These are phyloP conservation scores for Scatophagus argus DNA, from an alignment of 2,113 vertebrate species.

Conservation along the genomic window DNA sequence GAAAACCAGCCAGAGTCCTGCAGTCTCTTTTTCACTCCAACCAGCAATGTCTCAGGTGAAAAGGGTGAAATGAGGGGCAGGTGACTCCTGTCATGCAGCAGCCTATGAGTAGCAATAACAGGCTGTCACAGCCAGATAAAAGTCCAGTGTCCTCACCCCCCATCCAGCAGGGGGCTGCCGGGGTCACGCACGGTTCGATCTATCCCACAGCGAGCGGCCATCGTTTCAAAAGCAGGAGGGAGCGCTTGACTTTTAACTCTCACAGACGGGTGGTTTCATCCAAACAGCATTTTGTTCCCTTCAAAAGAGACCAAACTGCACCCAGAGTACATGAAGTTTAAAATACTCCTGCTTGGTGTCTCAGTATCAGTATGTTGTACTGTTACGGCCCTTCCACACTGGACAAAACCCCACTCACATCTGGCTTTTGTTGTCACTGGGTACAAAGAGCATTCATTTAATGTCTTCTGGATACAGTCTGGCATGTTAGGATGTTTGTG, in stretches of 20 bases:
- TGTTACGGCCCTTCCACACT: too few species aligned
- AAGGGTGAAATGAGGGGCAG: background rate
- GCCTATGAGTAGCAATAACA: constrained; percentile 4
- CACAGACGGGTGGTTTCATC: background rate
- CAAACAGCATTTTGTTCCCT: background rate
- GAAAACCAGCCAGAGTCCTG: background rate
- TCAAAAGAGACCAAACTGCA: background rate
- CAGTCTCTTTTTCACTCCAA: background rate
- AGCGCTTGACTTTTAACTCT: constrained; percentile 22
- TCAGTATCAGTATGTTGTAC: too few species aligned
- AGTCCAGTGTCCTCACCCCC: background rate
- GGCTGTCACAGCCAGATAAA: constrained; percentile 21
- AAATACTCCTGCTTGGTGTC: background rate
- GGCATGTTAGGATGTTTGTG: too few species aligned
- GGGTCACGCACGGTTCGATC: constrained; percentile 13
- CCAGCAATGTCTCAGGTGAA: background rate
- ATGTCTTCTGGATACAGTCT: too few species aligned
- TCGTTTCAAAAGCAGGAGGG: constrained; percentile 42
- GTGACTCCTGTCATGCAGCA: constrained; percentile 4
- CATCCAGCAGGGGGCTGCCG: constrained; percentile 19
- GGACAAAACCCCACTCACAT: too few species aligned
- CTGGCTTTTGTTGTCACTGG: too few species aligned
- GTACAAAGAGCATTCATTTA: too few species aligned
- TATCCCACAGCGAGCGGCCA: background rate
- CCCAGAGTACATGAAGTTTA: background rate